A percentile compares a stretch with the other conserved stretches of the same genome.
Conservation (phyloP, 2,113 vertebrate genomes). For the Corythornis cristatus region DNA sequence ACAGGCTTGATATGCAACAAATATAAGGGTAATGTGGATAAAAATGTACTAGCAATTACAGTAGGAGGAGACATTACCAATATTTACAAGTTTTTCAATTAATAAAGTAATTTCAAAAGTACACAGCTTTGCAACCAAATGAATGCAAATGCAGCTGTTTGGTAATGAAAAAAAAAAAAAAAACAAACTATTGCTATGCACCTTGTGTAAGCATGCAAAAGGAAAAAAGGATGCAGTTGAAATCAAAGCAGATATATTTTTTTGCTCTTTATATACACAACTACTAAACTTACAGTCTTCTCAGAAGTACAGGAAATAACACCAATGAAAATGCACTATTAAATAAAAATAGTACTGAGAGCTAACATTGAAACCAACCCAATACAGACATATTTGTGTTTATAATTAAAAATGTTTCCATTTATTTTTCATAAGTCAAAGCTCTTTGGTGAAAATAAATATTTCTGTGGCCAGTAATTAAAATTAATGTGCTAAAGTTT, state of each 20-base stretch:
- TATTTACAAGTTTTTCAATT: conserved; percentile 66
- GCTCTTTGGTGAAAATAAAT: conserved; percentile 48
- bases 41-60: conserved; percentile 51
- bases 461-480: conserved; percentile 34
- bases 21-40: conserved; percentile 2
- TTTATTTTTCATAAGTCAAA: conserved; percentile 61
- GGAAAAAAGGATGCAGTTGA: background rate
- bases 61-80: conserved; percentile 51
- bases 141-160: conserved; percentile 59
- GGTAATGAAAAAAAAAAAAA: conserved; percentile 44
- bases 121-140: conserved; percentile 66
- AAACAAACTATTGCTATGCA: background rate
- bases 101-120: conserved; percentile 62
- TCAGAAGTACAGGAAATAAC: background rate
- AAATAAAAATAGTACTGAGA: conserved; percentile 32
- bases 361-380: conserved; percentile 20
- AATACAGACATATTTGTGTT: conserved; percentile 11
- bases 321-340: background rate
- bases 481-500: conserved; percentile 17
- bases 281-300: background rate
- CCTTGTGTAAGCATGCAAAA: background rate
- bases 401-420: conserved; percentile 50
- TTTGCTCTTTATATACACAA: background rate
- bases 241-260: background rate
- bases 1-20: conserved; percentile 39